Percentiles rank a stretch among this genome's conserved stretches.
Evolutionary conservation across 2,888 invertebrate genomes (phyloP).

Genomic region (Drosophila sordidula): DNA sequence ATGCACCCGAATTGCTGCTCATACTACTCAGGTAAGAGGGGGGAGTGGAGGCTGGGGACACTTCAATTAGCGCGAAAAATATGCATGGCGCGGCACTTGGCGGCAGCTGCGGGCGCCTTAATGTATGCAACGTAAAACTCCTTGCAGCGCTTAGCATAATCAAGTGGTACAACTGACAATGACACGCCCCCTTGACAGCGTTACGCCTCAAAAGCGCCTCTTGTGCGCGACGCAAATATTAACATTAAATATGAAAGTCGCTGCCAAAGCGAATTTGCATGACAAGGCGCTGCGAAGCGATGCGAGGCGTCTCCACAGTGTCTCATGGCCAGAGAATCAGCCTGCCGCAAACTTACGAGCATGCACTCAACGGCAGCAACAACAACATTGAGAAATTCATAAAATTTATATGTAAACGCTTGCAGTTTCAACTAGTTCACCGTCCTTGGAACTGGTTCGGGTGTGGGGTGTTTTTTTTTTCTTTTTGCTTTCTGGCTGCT

Average conservation of each 20-base stretch:
- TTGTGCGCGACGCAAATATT: slow-evolving; percentile 60
- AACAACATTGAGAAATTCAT: slow-evolving; percentile 50
- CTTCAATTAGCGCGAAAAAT: slow-evolving; percentile 72
- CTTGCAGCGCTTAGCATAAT: slow-evolving; percentile 73
- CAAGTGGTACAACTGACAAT: slow-evolving; percentile 62
- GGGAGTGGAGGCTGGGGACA: slow-evolving; percentile 8
- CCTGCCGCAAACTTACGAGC: slow-evolving; percentile 67
- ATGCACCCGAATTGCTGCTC: slow-evolving; percentile 90
- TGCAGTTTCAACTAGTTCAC: slow-evolving; percentile 49
- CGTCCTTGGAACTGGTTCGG: slow-evolving; percentile 7
- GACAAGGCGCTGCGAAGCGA: slow-evolving; percentile 63
- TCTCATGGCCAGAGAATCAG: slow-evolving; percentile 70
- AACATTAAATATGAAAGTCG: slow-evolving; percentile 78
- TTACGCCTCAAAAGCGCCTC: slow-evolving; percentile 10
- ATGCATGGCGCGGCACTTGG: slow-evolving; percentile 69
- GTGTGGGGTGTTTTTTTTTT: slow-evolving; percentile 14
- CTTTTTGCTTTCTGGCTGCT: slow-evolving; percentile 31
- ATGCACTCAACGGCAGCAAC: slow-evolving; percentile 47
- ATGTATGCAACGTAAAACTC: slow-evolving; percentile 69
- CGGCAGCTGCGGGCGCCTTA: slow-evolving; percentile 33
- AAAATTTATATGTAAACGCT: slow-evolving; percentile 73
- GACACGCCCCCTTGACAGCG: slow-evolving; percentile 26
- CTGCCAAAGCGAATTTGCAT: slow-evolving; percentile 77
- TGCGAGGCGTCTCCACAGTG: slow-evolving; percentile 69
- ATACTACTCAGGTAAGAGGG: slow-evolving; percentile 87